Percentiles rank a stretch among this genome's conserved stretches.
Evolutionary conservation across 2,888 invertebrate species (phyloP).

Genomic region (Pantelozetes paolii): DNA sequence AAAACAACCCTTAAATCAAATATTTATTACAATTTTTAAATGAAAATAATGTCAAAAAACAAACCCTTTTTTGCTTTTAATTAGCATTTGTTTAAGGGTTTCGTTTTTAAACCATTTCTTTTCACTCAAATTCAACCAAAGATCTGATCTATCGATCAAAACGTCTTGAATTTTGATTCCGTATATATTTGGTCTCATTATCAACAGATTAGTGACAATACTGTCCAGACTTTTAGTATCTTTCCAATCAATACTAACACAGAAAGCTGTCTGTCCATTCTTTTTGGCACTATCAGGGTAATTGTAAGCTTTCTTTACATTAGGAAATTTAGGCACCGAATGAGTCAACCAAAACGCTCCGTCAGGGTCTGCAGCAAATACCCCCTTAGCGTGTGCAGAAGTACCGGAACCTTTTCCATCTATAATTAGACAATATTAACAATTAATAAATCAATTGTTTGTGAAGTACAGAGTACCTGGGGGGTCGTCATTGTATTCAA

Average conservation of each 20-base stretch:
- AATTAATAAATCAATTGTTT: not conserved
- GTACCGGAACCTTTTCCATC: not conserved
- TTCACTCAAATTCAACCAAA: conserved; percentile 3
- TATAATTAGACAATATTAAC: not conserved
- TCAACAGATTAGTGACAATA: conserved; percentile 37
- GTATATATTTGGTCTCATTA: conserved; percentile 40
- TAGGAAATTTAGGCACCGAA: conserved; percentile 83
- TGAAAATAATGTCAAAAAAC: not conserved
- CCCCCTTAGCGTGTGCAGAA: conserved; percentile 83
- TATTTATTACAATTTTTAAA: not conserved
- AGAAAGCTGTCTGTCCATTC: conserved; percentile 83
- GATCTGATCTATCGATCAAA: not conserved
- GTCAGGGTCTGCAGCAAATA: conserved; percentile 65
- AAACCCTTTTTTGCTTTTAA: conserved; percentile 29
- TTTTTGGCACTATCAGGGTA: conserved; percentile 53
- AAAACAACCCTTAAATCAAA: conserved; percentile 13
- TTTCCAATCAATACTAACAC: conserved; percentile 67
- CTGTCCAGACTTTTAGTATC: conserved; percentile 60
- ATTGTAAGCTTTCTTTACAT: conserved; percentile 52
- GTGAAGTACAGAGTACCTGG: conserved; percentile 56
- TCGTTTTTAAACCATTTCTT: conserved; percentile 25
- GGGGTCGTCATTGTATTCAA: conserved; percentile 83
- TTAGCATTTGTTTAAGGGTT: not conserved
- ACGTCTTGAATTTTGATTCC: not conserved
- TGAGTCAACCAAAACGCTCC: conserved; percentile 85